Evolutionary conservation across 2,113 vertebrate genomes (phyloP).

Genomic region (Dolichotis patagonum): DNA sequence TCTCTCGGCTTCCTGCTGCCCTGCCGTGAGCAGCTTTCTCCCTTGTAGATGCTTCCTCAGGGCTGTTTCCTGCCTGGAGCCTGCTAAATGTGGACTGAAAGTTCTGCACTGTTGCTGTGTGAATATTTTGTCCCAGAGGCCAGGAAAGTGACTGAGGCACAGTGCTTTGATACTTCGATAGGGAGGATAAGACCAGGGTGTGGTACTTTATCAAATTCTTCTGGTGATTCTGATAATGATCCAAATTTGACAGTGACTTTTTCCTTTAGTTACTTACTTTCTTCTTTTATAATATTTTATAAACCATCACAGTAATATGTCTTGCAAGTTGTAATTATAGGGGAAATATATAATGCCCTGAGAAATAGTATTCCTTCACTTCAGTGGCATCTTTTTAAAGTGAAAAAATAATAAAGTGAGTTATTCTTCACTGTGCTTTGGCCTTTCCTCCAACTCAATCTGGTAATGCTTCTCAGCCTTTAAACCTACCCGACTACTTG

Average conservation of each 20-base stretch:
- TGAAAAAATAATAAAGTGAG: neutral
- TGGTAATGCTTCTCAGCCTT: neutral
- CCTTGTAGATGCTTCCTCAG: neutral
- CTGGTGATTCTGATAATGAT: neutral
- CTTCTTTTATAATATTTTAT: neutral
- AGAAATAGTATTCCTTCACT: neutral
- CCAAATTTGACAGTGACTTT: neutral
- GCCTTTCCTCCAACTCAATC: neutral
- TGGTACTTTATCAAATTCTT: neutral
- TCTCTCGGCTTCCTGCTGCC: neutral
- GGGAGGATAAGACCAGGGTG: neutral
- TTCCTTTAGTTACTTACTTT: neutral
- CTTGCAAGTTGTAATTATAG: neutral
- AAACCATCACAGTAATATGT: neutral
- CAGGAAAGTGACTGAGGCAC: neutral
- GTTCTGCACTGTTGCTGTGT: neutral
- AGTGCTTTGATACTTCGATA: neutral
- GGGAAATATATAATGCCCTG: neutral
- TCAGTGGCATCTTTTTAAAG: neutral
- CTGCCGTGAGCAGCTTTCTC: neutral
- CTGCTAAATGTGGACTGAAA: neutral
- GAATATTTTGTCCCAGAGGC: neutral
- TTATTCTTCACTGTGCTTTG: neutral
- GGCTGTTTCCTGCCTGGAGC: neutral
- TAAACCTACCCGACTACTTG: neutral